Base-by-base conservation (phyloP, 2,113 vertebrate genomes). In the Casuarius casuarius region DNA sequence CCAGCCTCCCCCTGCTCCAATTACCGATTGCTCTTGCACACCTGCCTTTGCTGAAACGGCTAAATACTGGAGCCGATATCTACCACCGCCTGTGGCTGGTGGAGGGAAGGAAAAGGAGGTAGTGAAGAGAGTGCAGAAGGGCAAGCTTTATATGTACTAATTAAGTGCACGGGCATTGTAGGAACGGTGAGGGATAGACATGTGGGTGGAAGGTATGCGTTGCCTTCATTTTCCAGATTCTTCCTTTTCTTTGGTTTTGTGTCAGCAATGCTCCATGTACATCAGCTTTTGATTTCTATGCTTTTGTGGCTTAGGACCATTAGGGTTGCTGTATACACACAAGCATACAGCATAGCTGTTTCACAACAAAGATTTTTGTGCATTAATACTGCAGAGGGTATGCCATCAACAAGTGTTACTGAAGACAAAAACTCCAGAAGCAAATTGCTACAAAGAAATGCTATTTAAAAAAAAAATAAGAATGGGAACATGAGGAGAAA, bases 271-370 rank as follows among this genome's bases (percentile, higher is more conserved):
- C 58, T 91, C 71, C 54, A 70, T 14, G 71, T 96, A 92, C 84
- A 94, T 68, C 77, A 94, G 91, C 66, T 94, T 95, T 96, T 93
- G 90, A 92, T 95, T 96, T 94, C 88, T 89, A 40, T 35, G 77
- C 38, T 66, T 92, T 68, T 87, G 52, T 95, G 94, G 86, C 95
- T 96, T 61, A 73, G 48, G 31, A 90, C 92, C 90, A 94, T 89
- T 40, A 12, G 94, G 89, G 91, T 95, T 97, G 94, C 96, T 96
- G 93, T 76, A 95, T 70, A 95, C 93, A 96, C 89, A 95, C 52
- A 96, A 94, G 87, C 33, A 95, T 81, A 76, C 29, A 87, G 91
- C 74, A 54, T 79, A 84, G 81, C 52, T 92, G 52, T 92, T 97
- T 94, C 95, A 92, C 65, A 94, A 94, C 74, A 46, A 87, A 75